These are phyloP conservation scores for Melanargia galathea DNA, from an alignment of 2,888 invertebrate genomes.

Conservation along the genomic window DNA sequence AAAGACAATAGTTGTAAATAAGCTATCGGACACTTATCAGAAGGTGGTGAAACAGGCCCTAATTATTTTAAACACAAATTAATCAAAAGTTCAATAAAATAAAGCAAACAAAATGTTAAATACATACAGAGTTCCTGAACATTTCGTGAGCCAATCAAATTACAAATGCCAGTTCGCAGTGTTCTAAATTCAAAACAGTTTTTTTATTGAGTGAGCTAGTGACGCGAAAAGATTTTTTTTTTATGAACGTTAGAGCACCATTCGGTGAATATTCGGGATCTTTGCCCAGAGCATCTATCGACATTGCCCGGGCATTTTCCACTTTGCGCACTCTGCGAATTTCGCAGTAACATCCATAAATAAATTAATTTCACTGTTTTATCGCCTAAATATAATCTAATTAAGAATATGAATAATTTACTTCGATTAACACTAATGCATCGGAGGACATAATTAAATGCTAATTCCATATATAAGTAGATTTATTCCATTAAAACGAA, in stretches of 20 bases:
- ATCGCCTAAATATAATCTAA: conserved; percentile 39
- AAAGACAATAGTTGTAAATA: too few relatives aligned
- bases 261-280: neutral
- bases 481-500: conserved; percentile 45
- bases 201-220: neutral
- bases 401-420: conserved; percentile 40
- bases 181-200: too few relatives aligned
- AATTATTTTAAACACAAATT: too few relatives aligned
- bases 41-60: too few relatives aligned
- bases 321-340: neutral
- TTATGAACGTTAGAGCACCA: neutral
- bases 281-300: neutral
- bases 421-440: conserved; percentile 39
- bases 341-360: conserved; percentile 26
- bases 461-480: conserved; percentile 41
- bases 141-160: too few relatives aligned
- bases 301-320: neutral
- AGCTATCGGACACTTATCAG: too few relatives aligned
- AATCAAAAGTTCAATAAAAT: too few relatives aligned
- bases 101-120: too few relatives aligned
- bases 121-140: too few relatives aligned
- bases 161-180: too few relatives aligned
- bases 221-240: too few relatives aligned
- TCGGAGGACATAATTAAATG: conserved; percentile 37
- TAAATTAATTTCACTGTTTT: conserved; percentile 38